Base-by-base conservation (phyloP, 2,797 vertebrate genomes). In the Botia almorhae region DNA sequence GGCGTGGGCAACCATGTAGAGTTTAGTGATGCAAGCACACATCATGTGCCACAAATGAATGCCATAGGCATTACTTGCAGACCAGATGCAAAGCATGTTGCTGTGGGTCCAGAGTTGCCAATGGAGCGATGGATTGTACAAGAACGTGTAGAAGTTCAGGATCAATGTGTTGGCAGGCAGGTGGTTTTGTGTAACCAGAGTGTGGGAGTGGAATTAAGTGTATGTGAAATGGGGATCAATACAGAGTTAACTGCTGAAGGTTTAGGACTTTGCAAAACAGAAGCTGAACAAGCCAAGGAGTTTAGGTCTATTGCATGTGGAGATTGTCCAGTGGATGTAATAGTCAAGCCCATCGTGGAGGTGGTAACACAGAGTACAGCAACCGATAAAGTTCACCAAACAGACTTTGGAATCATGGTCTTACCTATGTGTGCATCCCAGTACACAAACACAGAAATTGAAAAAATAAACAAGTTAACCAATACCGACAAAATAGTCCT, bases 121-220 rank as follows among this genome's bases (percentile, higher is more conserved):
- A 96, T 98, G 95, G 89, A 91, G 69, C 85, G 7, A 5, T 98
- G 96, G 98, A 84, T 96, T 81, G 95, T 98, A 76, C 94, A 87
- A 65, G 92, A 96, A 83, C 89, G 84, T 7, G 91, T 91, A 50
- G 93, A 95, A 64, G 81, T 91, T 17, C 86, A 51, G 0, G 95
- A 98, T 83, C 91, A 88, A 51, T 89, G 94, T 33, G 89, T 93
- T 0, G 96, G 93, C 39, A 85, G 86, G 51, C 89, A 72, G 0
- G 33, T 93, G 82, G 92, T 93, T 83, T 92, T 85, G 5, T 81
- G 70, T 0, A 88, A 95, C 81, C 92, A 91, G 87, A 89, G 90
- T 0, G 91, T 95, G 4, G 95, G 95, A 1, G 21, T 87, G 21
- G 95, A 95, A 86, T 76, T 86, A 13, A 90, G 83, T 0, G 0